Evolutionary conservation across 2,888 invertebrate species (phyloP), one percentile per base, ranked within the genome.

Genomic region (Eugnorisma glareosa): DNA sequence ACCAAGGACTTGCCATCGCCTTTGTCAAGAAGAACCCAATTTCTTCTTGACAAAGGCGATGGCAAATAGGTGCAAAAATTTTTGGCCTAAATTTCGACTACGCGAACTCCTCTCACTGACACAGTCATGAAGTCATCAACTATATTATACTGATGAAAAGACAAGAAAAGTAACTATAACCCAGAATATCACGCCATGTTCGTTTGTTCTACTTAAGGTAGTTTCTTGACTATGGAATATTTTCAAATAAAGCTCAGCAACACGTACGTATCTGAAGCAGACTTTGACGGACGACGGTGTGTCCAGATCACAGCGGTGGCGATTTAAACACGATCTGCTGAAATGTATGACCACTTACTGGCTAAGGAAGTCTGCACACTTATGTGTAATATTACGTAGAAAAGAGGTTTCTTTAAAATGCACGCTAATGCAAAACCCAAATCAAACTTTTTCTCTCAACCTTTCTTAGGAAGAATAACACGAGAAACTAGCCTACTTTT

Each of bases 321-420:
- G 79, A 89, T 88, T 86, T 85, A 67, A 75, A 84, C 88, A 86
- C 87, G 88, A 89, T 85, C 86, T 80, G 45, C 76, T 75, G 74
- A 84, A 84, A 87, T 86, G 76, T 86, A 87, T 86, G 82, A 73
- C 73, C 85, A 86, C 86, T 85, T 80, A 81, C 63, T 61, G 45
- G 48, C 48, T 86, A 71, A 86, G 87, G 87, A 31, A 28, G 48
- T 10, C 66, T 83, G 2, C 83, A 88, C 68, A 86, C 75, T n/a
- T n/a, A n/a, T n/a, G n/a, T n/a, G 21, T 21, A 40, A 8, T 28
- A 48, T 15, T 7, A 1, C 2, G 35, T 3, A 3, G 3, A n/a
- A n/a, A 67, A n/a, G 11, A 37, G 28, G 1, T 7, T 28, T 51
- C 11, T 24, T 18, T 18, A 18, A 73, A 45, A 15, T n/a, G 21